phyloP scores from a whole-genome alignment of 2,888 invertebrate genomes.

The Amblyjoppa fuscipennis region DNA sequence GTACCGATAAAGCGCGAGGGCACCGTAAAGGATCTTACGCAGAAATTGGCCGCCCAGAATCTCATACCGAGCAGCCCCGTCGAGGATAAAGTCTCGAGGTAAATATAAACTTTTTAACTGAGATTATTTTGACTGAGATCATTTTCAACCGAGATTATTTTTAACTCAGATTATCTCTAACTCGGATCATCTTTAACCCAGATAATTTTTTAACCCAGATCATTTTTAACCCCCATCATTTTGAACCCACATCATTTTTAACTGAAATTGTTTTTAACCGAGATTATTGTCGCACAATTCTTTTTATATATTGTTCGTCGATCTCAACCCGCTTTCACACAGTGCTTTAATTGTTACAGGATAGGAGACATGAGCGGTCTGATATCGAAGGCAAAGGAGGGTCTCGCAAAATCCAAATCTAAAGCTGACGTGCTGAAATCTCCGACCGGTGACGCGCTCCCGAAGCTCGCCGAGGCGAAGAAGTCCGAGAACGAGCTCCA shows the following conservation, averaged over 20 bases:
- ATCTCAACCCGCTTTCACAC: neutral
- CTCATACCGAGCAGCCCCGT: constrained; percentile 86
- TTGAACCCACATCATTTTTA: no score
- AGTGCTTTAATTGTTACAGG: constrained; percentile 78
- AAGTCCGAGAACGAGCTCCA: constrained; percentile 97
- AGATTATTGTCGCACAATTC: no score
- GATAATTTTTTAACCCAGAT: neutral
- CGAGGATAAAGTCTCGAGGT: constrained; percentile 85
- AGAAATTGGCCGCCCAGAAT: constrained; percentile 92
- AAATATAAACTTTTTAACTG: constrained; percentile 48
- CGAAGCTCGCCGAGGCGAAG: constrained; percentile 90
- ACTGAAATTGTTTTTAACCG: no score
- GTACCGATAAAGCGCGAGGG: constrained; percentile 92
- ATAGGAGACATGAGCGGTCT: constrained; percentile 95
- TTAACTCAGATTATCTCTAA: no score
- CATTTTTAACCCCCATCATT: no score
- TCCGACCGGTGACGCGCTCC: constrained; percentile 89
- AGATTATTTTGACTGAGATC: neutral
- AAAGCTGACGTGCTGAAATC: constrained; percentile 92
- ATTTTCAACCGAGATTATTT: neutral
- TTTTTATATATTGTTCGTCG: neutral
- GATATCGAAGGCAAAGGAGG: constrained; percentile 97
- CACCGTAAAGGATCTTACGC: constrained; percentile 95
- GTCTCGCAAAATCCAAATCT: constrained; percentile 94
- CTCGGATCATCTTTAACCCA: no score